Base-by-base conservation (phyloP, 2,797 vertebrate species). In the Pipistrellus kuhlii region DNA sequence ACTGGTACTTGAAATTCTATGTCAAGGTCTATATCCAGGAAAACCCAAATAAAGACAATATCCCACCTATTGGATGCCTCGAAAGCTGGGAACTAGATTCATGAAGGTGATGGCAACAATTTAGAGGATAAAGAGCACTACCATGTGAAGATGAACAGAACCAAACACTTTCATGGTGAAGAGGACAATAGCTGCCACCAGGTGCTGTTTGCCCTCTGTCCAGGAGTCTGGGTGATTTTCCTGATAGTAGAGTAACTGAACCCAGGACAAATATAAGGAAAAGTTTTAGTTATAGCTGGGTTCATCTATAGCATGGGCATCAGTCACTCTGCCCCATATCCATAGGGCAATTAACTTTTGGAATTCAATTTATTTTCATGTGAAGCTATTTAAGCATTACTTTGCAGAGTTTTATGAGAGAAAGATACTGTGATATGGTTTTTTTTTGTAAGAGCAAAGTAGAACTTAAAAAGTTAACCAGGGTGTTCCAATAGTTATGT, bases 291-390 rank as follows among this genome's bases (percentile, higher is more conserved):
- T 66, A 55, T 48, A 75, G 83, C 46, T 38, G 48, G 10, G 81
- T 88, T 86, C 71, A 76, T 88, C 57, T 78, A 64, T 32, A 80
- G 78, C 44, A 44, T 32, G 64, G 73, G 18, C 27, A 62, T 62
- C 46, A 44, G 62, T 51, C 62, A 90, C 53, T 87, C 77, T 78
- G 62, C 23, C 30, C 64, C 64, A 13, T 75, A 88, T 73, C 53
- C 82, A 94, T 0, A 68, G 77, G 64, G 68, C 25, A 95, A 91
- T 94, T 75, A 68, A 59, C 51, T 76, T 38, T 21, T 83, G 81
- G 32, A 32, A 90, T 94, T 92, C 88, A 71, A 90, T 90, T 88
- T 95, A 41, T 90, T 93, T 17, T 87, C 57, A 84, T 83, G 27
- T 78, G 51, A 21, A 64, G 46, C 44, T 89, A 91, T 57, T 94